Conservation (phyloP, 2,113 vertebrate species). For the Anolis sagrei region DNA sequence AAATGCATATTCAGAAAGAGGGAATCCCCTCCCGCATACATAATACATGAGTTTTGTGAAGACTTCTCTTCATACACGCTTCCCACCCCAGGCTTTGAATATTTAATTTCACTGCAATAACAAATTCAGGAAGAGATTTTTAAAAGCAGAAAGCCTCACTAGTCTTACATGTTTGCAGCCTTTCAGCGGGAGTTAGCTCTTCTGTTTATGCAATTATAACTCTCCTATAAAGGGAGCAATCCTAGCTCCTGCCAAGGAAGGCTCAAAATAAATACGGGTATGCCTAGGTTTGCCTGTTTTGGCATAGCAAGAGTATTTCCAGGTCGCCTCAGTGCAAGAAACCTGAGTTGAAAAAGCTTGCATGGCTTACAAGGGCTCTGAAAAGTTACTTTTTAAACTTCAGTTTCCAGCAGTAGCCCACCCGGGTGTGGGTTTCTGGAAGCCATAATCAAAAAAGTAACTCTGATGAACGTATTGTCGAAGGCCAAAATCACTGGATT, state of each 20-base stretch:
- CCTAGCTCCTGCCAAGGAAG: neutral
- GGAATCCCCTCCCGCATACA: constrained; percentile 40
- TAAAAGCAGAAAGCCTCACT: constrained; percentile 22
- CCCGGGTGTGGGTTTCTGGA: too few relatives aligned
- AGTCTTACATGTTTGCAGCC: neutral
- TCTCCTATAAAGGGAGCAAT: constrained; percentile 15
- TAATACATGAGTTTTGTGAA: neutral
- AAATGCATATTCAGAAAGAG: constrained; percentile 39
- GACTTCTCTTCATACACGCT: neutral
- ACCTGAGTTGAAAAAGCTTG: neutral
- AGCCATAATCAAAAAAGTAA: too few relatives aligned
- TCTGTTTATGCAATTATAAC: constrained; percentile 32
- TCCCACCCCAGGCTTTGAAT: constrained; percentile 6
- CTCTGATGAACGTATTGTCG: too few relatives aligned
- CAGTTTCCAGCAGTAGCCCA: too few relatives aligned
- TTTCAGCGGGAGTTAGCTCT: constrained; percentile 19
- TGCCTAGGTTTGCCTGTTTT: neutral
- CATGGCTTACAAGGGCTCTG: neutral
- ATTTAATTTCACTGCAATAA: constrained; percentile 44
- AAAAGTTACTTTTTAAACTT: neutral
- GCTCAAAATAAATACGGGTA: constrained; percentile 25
- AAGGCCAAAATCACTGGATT: too few relatives aligned
- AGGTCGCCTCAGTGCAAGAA: neutral
- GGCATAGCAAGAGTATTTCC: neutral
- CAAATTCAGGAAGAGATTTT: constrained; percentile 14